These are phyloP conservation scores for Bombus haemorrhoidalis DNA, from an alignment of 1,140 invertebrate genomes.

Conservation along the genomic window DNA sequence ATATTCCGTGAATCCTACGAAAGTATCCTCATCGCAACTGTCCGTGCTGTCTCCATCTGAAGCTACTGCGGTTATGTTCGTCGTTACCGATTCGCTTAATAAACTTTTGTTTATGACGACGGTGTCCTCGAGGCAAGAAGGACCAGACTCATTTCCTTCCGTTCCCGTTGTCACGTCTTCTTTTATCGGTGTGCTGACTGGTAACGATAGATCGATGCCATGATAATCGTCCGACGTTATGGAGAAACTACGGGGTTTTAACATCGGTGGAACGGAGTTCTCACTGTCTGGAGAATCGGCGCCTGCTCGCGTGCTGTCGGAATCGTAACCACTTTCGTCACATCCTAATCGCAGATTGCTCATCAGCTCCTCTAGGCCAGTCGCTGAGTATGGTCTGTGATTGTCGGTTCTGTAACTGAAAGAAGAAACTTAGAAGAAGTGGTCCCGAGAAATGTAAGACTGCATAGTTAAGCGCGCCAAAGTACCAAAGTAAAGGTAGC, in stretches of 20 bases:
- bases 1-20: slow-evolving; percentile 55
- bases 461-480: too few relatives aligned
- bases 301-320: slow-evolving; percentile 85
- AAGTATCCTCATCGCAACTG: slow-evolving; percentile 69
- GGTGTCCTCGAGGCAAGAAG: slow-evolving; percentile 1
- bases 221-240: slow-evolving; percentile 75
- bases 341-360: slow-evolving; percentile 80
- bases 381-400: slow-evolving; percentile 29
- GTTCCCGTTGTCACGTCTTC: neutral
- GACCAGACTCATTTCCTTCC: neutral
- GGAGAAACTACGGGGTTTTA: slow-evolving; percentile 73
- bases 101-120: neutral
- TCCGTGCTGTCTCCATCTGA: slow-evolving; percentile 66
- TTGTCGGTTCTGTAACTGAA: slow-evolving; percentile 17
- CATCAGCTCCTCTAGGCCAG: slow-evolving; percentile 80
- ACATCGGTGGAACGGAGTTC: slow-evolving; percentile 66
- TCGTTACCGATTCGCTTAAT: slow-evolving; percentile 51
- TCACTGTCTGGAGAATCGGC: slow-evolving; percentile 83
- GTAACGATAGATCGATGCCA: slow-evolving; percentile 68
- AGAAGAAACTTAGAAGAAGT: neutral
- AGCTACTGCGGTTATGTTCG: slow-evolving; percentile 57
- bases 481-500: too few relatives aligned
- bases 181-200: slow-evolving; percentile 5
- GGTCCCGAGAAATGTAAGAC: neutral
- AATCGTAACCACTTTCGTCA: slow-evolving; percentile 87